phyloP scores from a whole-genome alignment of 2,888 invertebrate species.

The Cremastinae sp. region DNA sequence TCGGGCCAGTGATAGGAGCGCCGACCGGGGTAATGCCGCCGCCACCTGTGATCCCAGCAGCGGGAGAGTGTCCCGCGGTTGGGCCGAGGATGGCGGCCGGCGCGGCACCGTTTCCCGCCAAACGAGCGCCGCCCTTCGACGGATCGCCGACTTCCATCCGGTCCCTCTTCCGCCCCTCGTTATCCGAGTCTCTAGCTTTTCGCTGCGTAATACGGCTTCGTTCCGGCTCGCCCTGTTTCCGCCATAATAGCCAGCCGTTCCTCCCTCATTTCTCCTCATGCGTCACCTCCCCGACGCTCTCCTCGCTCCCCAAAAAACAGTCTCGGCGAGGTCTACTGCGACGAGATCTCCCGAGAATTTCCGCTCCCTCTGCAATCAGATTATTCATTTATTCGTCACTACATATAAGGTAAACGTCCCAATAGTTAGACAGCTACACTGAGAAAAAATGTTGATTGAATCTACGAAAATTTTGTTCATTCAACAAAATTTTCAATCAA shows the following conservation, averaged over 20 bases:
- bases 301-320: too few species aligned
- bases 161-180: conserved; percentile 43
- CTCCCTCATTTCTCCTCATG: conserved; percentile 25
- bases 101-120: conserved; percentile 72
- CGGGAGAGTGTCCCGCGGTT: conserved; percentile 63
- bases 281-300: neutral
- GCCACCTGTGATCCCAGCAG: conserved; percentile 59
- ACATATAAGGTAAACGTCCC: too few species aligned
- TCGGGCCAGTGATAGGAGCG: conserved; percentile 64
- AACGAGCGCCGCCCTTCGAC: conserved; percentile 71
- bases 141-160: conserved; percentile 78
- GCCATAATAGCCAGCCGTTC: conserved; percentile 22
- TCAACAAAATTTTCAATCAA: too few species aligned
- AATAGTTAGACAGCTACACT: too few species aligned
- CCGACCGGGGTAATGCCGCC: conserved; percentile 65
- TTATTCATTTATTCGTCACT: too few species aligned
- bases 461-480: too few species aligned
- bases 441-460: too few species aligned
- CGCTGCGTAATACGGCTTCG: conserved; percentile 22
- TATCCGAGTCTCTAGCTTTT: conserved; percentile 49
- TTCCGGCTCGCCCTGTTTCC: conserved; percentile 28
- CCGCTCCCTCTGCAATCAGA: too few species aligned
- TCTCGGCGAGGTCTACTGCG: too few species aligned
- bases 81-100: conserved; percentile 72
- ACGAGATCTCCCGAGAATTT: too few species aligned